Conservation (phyloP, 2,113 vertebrate genomes). For the Cottus gobio region DNA sequence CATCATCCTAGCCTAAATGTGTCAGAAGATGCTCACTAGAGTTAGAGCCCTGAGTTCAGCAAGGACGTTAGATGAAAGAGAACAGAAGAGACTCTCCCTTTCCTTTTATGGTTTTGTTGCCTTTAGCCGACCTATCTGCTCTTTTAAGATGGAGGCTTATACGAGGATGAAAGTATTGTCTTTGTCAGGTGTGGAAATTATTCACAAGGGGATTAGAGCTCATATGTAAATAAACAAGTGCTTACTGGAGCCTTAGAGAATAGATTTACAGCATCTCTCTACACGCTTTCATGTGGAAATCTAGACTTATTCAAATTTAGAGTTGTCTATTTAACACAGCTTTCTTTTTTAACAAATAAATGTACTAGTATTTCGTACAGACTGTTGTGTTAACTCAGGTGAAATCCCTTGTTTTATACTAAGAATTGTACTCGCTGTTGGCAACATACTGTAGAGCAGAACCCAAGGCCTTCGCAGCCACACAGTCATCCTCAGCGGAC, state of each 20-base stretch:
- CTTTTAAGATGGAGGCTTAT: constrained; percentile 29
- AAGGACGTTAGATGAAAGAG: neutral
- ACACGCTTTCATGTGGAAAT: constrained; percentile 31
- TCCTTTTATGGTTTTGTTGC: constrained; percentile 7
- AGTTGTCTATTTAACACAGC: constrained; percentile 40
- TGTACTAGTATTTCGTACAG: constrained; percentile 59
- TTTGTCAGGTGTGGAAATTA: constrained; percentile 29
- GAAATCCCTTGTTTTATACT: constrained; percentile 60
- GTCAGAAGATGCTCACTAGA: constrained; percentile 40
- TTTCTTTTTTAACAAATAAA: constrained; percentile 28
- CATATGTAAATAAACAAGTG: constrained; percentile 64
- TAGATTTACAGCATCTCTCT: constrained; percentile 45
- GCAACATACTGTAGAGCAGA: constrained; percentile 61
- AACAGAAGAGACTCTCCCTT: constrained; percentile 17
- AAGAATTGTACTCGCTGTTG: constrained; percentile 44
- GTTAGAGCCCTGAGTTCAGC: constrained; percentile 38
- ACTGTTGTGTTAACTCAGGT: constrained; percentile 77
- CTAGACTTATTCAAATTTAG: constrained; percentile 25
- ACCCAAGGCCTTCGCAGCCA: constrained; percentile 44
- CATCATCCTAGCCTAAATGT: constrained; percentile 50
- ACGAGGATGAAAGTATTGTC: constrained; percentile 2
- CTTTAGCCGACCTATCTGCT: constrained; percentile 34
- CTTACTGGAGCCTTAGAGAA: constrained; percentile 54
- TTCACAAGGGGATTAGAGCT: constrained; percentile 40
- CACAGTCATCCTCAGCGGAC: constrained; percentile 31